These are phyloP conservation scores for Spialia ferax DNA, from an alignment of 2,888 invertebrate genomes.

Conservation along the genomic window DNA sequence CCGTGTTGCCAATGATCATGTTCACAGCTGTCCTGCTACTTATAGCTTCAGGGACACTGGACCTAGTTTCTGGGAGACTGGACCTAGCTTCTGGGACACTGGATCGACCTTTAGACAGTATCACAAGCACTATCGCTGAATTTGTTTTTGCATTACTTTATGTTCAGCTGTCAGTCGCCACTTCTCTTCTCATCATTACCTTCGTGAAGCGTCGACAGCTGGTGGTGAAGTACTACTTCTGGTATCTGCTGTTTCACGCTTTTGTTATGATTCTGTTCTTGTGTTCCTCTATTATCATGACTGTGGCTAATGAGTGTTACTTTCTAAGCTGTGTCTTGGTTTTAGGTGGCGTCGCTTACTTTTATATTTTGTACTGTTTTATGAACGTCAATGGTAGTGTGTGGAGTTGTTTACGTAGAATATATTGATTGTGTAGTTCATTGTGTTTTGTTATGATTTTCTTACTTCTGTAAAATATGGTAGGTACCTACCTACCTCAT, in stretches of 20 bases:
- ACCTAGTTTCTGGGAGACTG: no score
- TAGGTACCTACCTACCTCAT: no score
- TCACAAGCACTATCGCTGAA: slow-evolving; percentile 58
- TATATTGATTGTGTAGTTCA: slow-evolving; percentile 10
- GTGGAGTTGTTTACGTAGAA: slow-evolving; percentile 8
- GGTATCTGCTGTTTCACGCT: slow-evolving; percentile 65
- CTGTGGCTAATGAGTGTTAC: slow-evolving; percentile 55
- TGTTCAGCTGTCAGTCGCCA: slow-evolving; percentile 66
- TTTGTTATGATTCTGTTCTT: slow-evolving; percentile 58
- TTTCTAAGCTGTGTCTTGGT: slow-evolving; percentile 51
- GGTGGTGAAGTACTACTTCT: slow-evolving; percentile 59
- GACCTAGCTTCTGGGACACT: slow-evolving; percentile 52
- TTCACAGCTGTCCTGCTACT: slow-evolving; percentile 61
- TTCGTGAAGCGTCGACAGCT: slow-evolving; percentile 58
- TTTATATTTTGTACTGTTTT: slow-evolving; percentile 55
- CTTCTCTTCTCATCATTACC: slow-evolving; percentile 60
- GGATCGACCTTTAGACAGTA: slow-evolving; percentile 48
- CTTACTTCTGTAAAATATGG: no score
- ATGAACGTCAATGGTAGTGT: slow-evolving; percentile 53
- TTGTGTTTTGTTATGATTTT: no score
- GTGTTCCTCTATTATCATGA: slow-evolving; percentile 56
- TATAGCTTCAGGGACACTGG: no score
- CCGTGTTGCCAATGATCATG: slow-evolving; percentile 65
- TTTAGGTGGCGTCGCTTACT: slow-evolving; percentile 54
- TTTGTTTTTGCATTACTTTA: slow-evolving; percentile 65